These are phyloP conservation scores for Sebastes matsubarae DNA, from an alignment of 2,797 vertebrate species.

Conservation along the genomic window DNA sequence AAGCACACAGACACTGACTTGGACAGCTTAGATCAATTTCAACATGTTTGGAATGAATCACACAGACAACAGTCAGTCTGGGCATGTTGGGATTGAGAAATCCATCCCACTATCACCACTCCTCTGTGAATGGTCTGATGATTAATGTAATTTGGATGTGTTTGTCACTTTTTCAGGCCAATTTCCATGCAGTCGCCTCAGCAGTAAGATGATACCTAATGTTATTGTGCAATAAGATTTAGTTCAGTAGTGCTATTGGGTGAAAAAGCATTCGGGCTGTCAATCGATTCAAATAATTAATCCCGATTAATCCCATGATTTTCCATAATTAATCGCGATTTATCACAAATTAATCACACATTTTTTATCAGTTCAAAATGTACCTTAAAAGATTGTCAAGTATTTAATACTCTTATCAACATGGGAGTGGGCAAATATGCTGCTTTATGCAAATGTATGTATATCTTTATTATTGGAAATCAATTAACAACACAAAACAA, in stretches of 20 bases:
- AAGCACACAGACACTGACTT: conserved; percentile 9
- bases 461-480: too few species aligned
- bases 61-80: conserved; percentile 38
- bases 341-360: too few species aligned
- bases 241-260: neutral
- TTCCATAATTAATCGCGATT: too few species aligned
- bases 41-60: conserved; percentile 56
- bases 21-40: conserved; percentile 36
- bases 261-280: neutral
- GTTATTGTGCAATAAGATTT: neutral
- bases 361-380: too few species aligned
- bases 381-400: too few species aligned
- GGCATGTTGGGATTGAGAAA: conserved; percentile 65
- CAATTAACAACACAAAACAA: too few species aligned
- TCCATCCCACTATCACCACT: conserved; percentile 4
- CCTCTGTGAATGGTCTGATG: neutral
- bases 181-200: neutral
- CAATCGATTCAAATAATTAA: neutral
- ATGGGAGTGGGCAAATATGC: too few species aligned
- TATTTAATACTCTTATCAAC: too few species aligned
- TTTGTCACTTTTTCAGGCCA: neutral
- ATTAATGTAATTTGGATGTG: conserved; percentile 29
- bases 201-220: neutral
- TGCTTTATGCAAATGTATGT: too few species aligned
- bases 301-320: too few species aligned